Evolutionary conservation across 2,113 vertebrate species (phyloP), one percentile per base, ranked within the genome.

Genomic region (Tauraco erythrolophus): DNA sequence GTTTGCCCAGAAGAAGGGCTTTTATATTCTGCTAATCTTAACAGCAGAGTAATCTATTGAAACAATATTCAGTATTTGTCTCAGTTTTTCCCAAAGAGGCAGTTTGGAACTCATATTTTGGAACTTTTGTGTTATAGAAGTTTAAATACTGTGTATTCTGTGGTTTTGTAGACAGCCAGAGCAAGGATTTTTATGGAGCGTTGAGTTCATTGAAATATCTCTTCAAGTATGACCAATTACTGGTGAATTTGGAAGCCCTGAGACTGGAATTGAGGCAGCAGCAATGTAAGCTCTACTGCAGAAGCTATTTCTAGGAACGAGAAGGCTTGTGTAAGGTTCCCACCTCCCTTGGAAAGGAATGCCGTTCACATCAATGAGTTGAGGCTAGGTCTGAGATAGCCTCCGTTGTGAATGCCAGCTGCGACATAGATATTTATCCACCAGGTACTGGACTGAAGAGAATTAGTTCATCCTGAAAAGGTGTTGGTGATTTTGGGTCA

Each of bases 261-360:
- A 50, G 61, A 30, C 31, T 53, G 51, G 27, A 77, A 64, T 31
- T 15, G 4, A 41, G 61, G 57, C 39, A 37, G 60, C 19, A 87
- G 71, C 21, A 60, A 8, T 54, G 48, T 41, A 68, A 91, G 22
- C 33, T 84, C 3, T 54, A 3, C 15, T 76, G 77, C 53, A 84
- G 61, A 28, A 57, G 27, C 45, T 79, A 10, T 70, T 95, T 97
- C 91, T 91, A 94, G 89, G 86, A 92, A 69, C 53, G 23, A 17
- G 75, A 81, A 51, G 79, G 33, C 45, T 70, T 64, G 33, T 64
- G 33, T 6, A 6, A 0, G 9, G 22, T 48, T 95, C n/a, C 33
- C 14, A 50, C 16, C 60, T 82, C 12, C 28, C n/a, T 79, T 46
- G 60, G 27, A 75, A 86, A 84, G 37, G n/a, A 62, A 28, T 19